A percentile compares a stretch with the other conserved stretches of the same genome.
phyloP scores from a whole-genome alignment of 1,140 invertebrate species.

The Drosophila malerkotliana region DNA sequence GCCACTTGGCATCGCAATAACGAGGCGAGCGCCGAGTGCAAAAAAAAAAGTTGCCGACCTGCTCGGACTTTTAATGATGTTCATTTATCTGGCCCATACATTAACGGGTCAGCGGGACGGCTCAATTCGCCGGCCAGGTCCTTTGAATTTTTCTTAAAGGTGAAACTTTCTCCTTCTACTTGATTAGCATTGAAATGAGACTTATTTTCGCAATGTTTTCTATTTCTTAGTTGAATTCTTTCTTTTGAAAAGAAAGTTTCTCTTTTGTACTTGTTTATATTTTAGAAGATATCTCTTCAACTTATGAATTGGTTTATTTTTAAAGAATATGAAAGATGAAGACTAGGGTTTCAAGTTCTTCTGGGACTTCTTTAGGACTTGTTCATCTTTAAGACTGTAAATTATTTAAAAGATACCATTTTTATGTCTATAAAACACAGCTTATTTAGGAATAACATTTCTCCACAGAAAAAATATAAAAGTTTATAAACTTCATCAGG shows the following conservation, averaged over 20 bases:
- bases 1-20: constrained; percentile 64
- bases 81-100: constrained; percentile 49
- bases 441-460: too few relatives aligned
- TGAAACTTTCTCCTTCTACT: background rate
- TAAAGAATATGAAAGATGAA: too few relatives aligned
- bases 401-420: too few relatives aligned
- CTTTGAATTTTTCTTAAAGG: constrained; percentile 23
- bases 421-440: too few relatives aligned
- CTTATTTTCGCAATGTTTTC: background rate
- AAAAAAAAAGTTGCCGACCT: constrained; percentile 31
- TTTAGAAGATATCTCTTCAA: too few relatives aligned
- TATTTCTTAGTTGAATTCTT: background rate
- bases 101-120: constrained; percentile 40
- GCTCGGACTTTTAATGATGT: constrained; percentile 55
- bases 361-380: too few relatives aligned
- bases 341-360: too few relatives aligned
- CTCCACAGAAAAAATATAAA: background rate
- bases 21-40: constrained; percentile 30
- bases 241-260: background rate
- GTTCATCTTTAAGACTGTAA: too few relatives aligned
- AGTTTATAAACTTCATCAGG: background rate
- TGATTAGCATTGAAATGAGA: constrained; percentile 17
- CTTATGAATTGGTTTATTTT: too few relatives aligned
- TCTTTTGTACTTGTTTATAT: too few relatives aligned
- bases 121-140: constrained; percentile 20